Evolutionary conservation across 2,888 invertebrate genomes (phyloP).

Genomic region (Monochamus alternatus): DNA sequence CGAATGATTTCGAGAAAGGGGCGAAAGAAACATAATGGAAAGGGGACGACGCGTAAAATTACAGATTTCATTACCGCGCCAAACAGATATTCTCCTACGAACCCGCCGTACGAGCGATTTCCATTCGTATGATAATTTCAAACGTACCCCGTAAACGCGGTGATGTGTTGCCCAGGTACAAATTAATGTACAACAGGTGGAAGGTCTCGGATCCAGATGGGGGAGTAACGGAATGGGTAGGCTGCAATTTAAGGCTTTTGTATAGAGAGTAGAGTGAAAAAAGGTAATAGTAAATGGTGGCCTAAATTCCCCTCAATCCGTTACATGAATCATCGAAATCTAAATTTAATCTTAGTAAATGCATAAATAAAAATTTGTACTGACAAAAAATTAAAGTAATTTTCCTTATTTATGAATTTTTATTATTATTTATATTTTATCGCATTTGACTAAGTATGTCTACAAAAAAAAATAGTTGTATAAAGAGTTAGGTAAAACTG

Average conservation of each 20-base stretch:
- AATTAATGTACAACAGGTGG: slow-evolving; percentile 4
- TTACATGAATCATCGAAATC: no score
- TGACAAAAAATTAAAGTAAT: no score
- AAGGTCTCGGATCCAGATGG: neutral
- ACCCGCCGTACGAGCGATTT: neutral
- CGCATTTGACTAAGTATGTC: no score
- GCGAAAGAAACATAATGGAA: neutral
- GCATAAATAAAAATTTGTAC: no score
- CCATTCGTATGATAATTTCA: slow-evolving; percentile 4
- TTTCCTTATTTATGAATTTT: no score
- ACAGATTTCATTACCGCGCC: neutral
- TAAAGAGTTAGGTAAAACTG: no score
- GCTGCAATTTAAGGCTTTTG: neutral
- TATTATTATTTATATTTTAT: no score
- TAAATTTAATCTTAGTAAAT: no score
- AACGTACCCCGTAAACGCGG: neutral
- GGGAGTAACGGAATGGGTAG: slow-evolving; percentile 1
- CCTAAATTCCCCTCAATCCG: no score
- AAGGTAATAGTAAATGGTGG: no score
- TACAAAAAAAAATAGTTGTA: no score
- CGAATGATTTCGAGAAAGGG: neutral
- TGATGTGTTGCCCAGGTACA: neutral
- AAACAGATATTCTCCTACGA: no score
- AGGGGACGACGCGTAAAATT: neutral
- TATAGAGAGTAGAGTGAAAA: neutral